A percentile compares a stretch with the other conserved stretches of the same genome.
Evolutionary conservation across 2,797 vertebrate species (phyloP).

Genomic region (Rallus crepitans): DNA sequence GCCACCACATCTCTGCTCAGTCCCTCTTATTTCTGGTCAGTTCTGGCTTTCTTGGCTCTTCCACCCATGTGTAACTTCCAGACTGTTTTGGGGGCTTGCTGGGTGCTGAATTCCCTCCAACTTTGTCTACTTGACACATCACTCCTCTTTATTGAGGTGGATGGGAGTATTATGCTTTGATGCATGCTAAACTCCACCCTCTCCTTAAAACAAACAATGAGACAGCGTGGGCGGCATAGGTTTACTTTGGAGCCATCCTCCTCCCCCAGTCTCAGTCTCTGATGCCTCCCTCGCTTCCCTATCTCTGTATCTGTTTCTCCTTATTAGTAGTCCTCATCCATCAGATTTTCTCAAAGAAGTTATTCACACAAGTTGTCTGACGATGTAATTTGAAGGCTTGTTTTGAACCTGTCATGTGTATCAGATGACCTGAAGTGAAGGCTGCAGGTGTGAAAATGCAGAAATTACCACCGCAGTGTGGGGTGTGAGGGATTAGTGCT

Average conservation of each 20-base stretch:
- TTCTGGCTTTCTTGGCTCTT: not conserved
- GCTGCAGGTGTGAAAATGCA: not conserved
- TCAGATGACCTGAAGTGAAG: not conserved
- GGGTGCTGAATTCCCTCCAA: not conserved
- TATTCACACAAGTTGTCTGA: not conserved
- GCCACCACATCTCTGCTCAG: rapidly evolving
- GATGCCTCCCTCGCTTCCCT: not conserved
- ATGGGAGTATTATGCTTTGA: not conserved
- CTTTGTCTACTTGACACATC: not conserved
- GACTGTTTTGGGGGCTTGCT: not conserved
- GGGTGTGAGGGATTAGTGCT: not conserved
- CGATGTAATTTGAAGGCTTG: not conserved
- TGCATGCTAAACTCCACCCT: not conserved
- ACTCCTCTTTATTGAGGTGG: not conserved
- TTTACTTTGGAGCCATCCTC: not conserved
- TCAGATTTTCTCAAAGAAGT: not conserved
- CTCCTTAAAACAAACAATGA: not conserved
- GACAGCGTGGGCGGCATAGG: not conserved
- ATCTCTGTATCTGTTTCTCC: not conserved
- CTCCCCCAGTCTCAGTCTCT: not conserved
- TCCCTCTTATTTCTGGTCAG: not conserved
- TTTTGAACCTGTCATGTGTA: not conserved
- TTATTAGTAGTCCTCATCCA: not conserved
- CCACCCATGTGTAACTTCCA: not conserved
- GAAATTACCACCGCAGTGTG: not conserved